phyloP scores from a whole-genome alignment of 1,140 invertebrate species.

The Pissodes strobi region DNA sequence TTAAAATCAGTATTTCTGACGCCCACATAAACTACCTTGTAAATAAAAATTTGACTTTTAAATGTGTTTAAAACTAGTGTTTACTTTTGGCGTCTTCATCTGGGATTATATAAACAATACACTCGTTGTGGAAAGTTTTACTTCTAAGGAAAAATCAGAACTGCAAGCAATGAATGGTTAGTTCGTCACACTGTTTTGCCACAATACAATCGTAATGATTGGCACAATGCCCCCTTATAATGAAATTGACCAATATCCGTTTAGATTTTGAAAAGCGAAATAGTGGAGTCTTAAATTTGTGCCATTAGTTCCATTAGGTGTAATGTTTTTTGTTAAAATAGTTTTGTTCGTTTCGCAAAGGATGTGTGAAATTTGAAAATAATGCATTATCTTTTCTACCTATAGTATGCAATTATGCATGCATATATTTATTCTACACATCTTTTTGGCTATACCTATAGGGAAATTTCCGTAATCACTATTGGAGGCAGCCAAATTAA shows the following conservation, averaged over 20 bases:
- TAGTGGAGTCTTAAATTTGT: constrained; percentile 1
- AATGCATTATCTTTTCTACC: no score
- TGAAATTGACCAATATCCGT: constrained; percentile 27
- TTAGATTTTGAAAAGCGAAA: constrained; percentile 9
- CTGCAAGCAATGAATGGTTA: neutral
- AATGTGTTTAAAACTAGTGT: no score
- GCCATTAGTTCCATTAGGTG: constrained; percentile 15
- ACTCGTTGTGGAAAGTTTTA: no score
- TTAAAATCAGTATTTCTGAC: no score
- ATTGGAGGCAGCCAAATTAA: neutral
- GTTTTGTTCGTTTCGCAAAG: neutral
- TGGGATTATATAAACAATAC: no score
- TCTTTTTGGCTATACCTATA: neutral
- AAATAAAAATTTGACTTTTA: no score
- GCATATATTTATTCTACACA: no score
- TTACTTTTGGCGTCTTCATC: no score
- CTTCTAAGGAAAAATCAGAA: no score
- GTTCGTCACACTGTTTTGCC: constrained; percentile 18
- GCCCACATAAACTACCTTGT: no score
- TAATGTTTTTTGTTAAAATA: neutral
- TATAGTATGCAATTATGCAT: no score
- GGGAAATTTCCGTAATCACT: neutral
- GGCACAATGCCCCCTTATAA: neutral
- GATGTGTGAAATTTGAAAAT: neutral
- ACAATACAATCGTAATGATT: constrained; percentile 21